Conservation (phyloP, 37 sponge, comb jelly and placozoan genomes). For the Aplysina aerophoba region DNA sequence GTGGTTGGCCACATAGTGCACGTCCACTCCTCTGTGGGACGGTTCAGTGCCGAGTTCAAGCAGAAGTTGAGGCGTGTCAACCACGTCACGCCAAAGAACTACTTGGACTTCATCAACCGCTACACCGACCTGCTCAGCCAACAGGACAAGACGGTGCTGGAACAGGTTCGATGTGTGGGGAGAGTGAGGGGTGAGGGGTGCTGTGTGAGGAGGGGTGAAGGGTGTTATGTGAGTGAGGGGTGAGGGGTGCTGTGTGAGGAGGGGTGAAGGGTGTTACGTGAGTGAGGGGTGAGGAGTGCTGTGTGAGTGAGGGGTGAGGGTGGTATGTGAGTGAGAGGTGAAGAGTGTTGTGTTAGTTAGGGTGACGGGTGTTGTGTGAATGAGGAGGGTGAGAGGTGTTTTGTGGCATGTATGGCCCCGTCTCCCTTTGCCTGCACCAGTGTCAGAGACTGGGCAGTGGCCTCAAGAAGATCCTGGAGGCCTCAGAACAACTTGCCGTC, state of each 20-base stretch:
- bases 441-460: slow-evolving; percentile 92
- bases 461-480: slow-evolving; percentile 92
- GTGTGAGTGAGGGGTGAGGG: not conserved
- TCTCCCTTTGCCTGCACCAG: slow-evolving; percentile 30
- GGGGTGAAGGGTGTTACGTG: no score
- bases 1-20: slow-evolving; percentile 95
- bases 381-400: not conserved
- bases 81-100: slow-evolving; percentile 99
- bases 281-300: no score
- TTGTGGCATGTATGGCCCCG: no score
- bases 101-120: slow-evolving; percentile 95
- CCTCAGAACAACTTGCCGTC: slow-evolving; percentile 85
- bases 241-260: no score
- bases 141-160: slow-evolving; percentile 90
- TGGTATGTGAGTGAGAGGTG: not conserved
- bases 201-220: no score
- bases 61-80: slow-evolving; percentile 94
- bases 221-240: no score
- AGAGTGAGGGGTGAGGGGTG: no score
- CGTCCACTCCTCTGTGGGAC: slow-evolving; percentile 90
- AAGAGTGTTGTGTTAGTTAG: not conserved
- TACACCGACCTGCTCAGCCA: slow-evolving; percentile 85
- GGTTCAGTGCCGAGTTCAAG: slow-evolving; percentile 82
- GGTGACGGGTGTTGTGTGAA: not conserved
- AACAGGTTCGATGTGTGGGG: slow-evolving; percentile 34